These are phyloP conservation scores for Zoanthus sociatus DNA, from an alignment of 92 coral and sea anemone genomes.

Conservation along the genomic window DNA sequence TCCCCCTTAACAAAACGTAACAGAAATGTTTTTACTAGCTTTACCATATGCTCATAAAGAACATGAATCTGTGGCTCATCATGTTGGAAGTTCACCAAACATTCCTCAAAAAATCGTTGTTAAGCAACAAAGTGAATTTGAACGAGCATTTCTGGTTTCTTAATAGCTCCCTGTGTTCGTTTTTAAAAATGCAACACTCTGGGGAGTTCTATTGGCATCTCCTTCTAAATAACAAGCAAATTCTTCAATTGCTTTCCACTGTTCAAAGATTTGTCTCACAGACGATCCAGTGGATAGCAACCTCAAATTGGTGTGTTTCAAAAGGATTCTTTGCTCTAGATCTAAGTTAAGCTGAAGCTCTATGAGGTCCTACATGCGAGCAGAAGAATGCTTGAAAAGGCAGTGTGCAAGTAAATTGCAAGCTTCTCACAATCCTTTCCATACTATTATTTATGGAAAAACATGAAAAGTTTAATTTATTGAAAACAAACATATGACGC, in stretches of 20 bases:
- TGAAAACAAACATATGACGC: too few relatives aligned
- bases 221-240: neutral
- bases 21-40: neutral
- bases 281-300: neutral
- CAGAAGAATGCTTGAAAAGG: too few relatives aligned
- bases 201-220: neutral
- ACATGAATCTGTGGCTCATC: neutral
- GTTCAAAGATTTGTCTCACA: neutral
- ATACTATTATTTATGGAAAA: too few relatives aligned
- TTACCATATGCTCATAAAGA: neutral
- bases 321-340: neutral
- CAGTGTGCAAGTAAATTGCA: too few relatives aligned
- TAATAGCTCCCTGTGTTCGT: neutral
- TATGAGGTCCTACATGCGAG: constrained; percentile 11
- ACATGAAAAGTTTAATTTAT: too few relatives aligned
- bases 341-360: constrained; percentile 20
- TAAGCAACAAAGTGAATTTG: neutral
- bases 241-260: constrained; percentile 15
- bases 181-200: constrained; percentile 5
- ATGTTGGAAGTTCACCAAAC: neutral
- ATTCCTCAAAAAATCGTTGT: neutral
- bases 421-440: too few relatives aligned
- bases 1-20: neutral
- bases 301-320: neutral
- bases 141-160: neutral